Evolutionary conservation across 2,888 invertebrate genomes (phyloP), one percentile per base, ranked within the genome.

Genomic region (Terebella lapidaria): DNA sequence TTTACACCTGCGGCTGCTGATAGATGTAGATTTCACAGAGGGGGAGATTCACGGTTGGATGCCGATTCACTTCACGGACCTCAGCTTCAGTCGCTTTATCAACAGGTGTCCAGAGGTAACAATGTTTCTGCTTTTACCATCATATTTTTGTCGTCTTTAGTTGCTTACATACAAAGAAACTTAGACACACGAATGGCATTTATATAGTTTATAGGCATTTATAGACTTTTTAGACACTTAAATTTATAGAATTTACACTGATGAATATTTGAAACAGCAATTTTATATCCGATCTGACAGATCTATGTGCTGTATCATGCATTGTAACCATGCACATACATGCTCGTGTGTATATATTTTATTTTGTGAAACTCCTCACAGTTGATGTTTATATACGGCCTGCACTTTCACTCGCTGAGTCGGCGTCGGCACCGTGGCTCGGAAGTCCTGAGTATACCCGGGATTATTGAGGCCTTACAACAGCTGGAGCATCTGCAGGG

Each of bases 351-450:
- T n/a, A n/a, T n/a, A n/a, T n/a, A n/a, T n/a, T n/a, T n/a, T n/a
- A n/a, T 76, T n/a, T 60, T 76, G 3, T 59, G 61, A 3, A 66
- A 70, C 27, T 76, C 74, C 56, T 69, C 68, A n/a, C 71, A 72
- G 52, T 52, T 76, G 10, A 66, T 68, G 27, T 65, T 63, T 47
- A 69, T 76, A 4, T 71, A 72, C 59, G 74, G 74, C 3, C 64
- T 75, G 26, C 71, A 73, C 58, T 68, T 72, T 2, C 27, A 57
- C 4, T 56, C 58, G 45, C 56, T 74, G 2, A 65, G 66, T 10
- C 65, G 68, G 42, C 62, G 74, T 3, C 60, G 72, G 25, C 63
- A 66, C 15, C 61, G 71, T 27, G 69, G 67, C 24, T 55, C 57
- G n/a, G 63, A 70, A 27, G 58, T 60, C 26, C 62, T 74, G 2